Conservation (phyloP, 2,113 vertebrate species). For the Sprattus sprattus region DNA sequence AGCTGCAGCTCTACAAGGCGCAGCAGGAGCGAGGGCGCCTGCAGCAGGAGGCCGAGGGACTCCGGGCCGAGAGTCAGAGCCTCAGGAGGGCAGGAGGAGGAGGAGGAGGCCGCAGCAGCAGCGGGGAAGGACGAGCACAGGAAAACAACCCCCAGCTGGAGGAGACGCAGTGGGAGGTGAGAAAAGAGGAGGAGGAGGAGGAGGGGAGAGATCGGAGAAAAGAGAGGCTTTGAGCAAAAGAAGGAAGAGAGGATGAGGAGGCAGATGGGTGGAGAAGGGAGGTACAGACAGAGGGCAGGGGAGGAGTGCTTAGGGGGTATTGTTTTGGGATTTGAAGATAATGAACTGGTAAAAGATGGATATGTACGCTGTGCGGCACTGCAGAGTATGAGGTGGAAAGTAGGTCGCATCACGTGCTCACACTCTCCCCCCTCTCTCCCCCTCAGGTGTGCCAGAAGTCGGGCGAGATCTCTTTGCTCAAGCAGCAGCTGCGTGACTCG, state of each 20-base stretch:
- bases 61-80: constrained; percentile 68
- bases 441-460: constrained; percentile 93
- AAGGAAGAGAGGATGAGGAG: not conserved
- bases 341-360: not conserved
- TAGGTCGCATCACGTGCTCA: no score
- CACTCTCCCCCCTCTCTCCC: not conserved
- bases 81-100: constrained; percentile 6
- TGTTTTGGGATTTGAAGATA: not conserved
- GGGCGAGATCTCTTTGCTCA: constrained; percentile 91
- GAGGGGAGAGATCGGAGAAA: not conserved
- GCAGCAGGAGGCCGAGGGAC: constrained; percentile 82
- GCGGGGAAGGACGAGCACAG: constrained; percentile 31
- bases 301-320: not conserved
- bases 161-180: constrained; percentile 94
- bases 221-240: not conserved
- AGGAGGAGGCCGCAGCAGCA: not conserved
- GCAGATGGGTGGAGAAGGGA: not conserved
- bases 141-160: constrained; percentile 77
- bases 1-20: constrained; percentile 88
- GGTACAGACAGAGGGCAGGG: not conserved
- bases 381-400: not conserved
- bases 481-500: constrained; percentile 92
- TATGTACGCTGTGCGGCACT: not conserved
- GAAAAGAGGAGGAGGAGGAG: constrained; percentile 19
- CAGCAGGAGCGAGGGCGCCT: constrained; percentile 90